phyloP scores from a whole-genome alignment of 2,888 invertebrate genomes.

The Ophraella communa region DNA sequence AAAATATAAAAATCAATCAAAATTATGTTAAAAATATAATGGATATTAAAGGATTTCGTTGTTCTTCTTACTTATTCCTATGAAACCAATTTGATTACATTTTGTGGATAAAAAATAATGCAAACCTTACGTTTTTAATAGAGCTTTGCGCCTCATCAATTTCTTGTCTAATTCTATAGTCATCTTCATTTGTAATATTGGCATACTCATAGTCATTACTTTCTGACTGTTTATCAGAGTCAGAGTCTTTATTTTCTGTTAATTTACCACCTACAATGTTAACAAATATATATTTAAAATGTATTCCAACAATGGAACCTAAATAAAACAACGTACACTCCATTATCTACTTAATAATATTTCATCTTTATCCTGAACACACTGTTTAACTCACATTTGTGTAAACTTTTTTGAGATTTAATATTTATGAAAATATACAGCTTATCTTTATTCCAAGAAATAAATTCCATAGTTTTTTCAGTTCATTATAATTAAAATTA shows the following conservation, averaged over 20 bases:
- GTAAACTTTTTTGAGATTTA: too few species aligned
- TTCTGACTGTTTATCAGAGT: slow-evolving; percentile 49
- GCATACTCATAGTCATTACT: slow-evolving; percentile 59
- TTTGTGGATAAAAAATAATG: neutral
- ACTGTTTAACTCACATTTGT: too few species aligned
- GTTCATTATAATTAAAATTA: too few species aligned
- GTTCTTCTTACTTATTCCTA: slow-evolving; percentile 37
- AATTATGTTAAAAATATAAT: slow-evolving; percentile 31
- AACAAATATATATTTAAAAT: too few species aligned
- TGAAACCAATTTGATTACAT: slow-evolving; percentile 25
- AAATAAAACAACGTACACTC: too few species aligned
- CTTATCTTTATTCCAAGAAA: too few species aligned
- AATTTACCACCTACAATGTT: slow-evolving; percentile 4
- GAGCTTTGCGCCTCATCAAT: slow-evolving; percentile 55
- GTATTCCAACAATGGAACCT: too few species aligned
- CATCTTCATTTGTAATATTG: slow-evolving; percentile 66
- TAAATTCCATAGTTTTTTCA: too few species aligned
- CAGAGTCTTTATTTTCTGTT: slow-evolving; percentile 33
- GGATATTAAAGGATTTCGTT: slow-evolving; percentile 32
- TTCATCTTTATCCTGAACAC: too few species aligned
- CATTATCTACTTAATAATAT: too few species aligned
- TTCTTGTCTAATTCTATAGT: slow-evolving; percentile 60
- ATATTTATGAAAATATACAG: too few species aligned
- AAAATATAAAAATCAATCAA: slow-evolving; percentile 35
- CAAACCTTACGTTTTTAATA: slow-evolving; percentile 52